Percentiles rank a stretch among this genome's conserved stretches.
These are phyloP conservation scores for Molanna angustata DNA, from an alignment of 2,888 invertebrate species.

Conservation along the genomic window DNA sequence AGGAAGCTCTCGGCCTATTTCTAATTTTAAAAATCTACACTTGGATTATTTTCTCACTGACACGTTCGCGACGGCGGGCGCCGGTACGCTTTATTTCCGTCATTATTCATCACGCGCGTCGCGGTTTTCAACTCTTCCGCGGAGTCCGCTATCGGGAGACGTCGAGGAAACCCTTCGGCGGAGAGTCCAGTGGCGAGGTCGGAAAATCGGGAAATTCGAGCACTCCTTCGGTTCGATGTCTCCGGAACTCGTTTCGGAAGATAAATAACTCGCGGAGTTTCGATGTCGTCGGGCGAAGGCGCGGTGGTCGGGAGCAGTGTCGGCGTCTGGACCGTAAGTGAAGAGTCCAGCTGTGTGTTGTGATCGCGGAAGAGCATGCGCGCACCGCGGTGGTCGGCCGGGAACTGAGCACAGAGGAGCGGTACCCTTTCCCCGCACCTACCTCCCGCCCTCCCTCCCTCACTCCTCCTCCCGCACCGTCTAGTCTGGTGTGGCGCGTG, in stretches of 20 bases:
- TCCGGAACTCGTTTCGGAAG: neutral
- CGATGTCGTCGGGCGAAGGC: neutral
- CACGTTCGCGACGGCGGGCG: constrained; percentile 29
- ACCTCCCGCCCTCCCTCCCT: constrained; percentile 16
- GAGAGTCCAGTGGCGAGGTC: neutral
- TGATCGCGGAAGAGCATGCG: constrained; percentile 18
- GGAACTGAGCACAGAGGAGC: constrained; percentile 22
- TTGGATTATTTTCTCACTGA: constrained; percentile 26
- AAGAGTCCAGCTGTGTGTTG: neutral
- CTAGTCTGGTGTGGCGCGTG: constrained; percentile 16
- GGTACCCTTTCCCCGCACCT: constrained; percentile 18
- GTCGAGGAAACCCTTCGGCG: neutral
- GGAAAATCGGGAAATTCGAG: neutral
- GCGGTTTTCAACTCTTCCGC: constrained; percentile 20
- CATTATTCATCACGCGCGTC: constrained; percentile 25
- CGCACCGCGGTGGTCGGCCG: constrained; percentile 25
- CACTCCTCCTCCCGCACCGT: constrained; percentile 7
- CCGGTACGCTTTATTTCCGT: constrained; percentile 28
- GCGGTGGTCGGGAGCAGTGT: constrained; percentile 9
- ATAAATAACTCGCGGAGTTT: constrained; percentile 5
- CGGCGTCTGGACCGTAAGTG: constrained; percentile 5
- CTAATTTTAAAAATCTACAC: constrained; percentile 29
- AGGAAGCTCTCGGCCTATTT: constrained; percentile 24
- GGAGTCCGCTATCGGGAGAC: constrained; percentile 1
- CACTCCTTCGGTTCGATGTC: neutral